Conservation (phyloP, 2,797 vertebrate genomes). For the Loriculus beryllinus region DNA sequence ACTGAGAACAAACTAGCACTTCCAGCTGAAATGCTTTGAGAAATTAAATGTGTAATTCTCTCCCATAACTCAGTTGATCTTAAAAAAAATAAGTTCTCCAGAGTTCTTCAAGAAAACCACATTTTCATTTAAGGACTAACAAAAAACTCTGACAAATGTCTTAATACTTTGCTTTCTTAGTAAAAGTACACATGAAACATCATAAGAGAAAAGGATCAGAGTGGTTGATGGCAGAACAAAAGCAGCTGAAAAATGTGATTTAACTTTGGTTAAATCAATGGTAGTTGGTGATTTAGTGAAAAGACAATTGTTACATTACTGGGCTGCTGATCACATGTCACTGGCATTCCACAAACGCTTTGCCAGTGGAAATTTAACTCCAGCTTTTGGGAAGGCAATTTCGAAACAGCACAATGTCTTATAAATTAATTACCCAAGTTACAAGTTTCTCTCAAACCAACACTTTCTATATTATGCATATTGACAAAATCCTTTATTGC, state of each 20-base stretch:
- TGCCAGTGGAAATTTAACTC: background rate
- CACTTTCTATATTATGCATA: background rate
- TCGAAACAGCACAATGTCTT: background rate
- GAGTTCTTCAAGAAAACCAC: background rate
- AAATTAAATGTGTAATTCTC: background rate
- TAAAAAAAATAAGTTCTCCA: background rate
- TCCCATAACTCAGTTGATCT: background rate
- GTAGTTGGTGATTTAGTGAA: background rate
- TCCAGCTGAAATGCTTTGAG: background rate
- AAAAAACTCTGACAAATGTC: conserved; percentile 15
- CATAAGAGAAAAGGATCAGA: background rate
- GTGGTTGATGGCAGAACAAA: background rate
- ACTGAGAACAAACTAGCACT: background rate
- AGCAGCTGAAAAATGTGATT: background rate
- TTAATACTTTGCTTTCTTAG: conserved; percentile 15
- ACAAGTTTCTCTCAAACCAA: conserved; percentile 7
- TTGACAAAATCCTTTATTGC: background rate
- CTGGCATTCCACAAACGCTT: background rate
- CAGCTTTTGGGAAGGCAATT: conserved; percentile 43
- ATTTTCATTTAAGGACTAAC: background rate
- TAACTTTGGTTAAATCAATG: background rate
- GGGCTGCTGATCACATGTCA: background rate
- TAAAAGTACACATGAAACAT: background rate
- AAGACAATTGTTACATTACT: background rate
- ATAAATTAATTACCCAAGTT: background rate